phyloP scores from a whole-genome alignment of 2,888 invertebrate species.

The Apotomis betuletana region DNA sequence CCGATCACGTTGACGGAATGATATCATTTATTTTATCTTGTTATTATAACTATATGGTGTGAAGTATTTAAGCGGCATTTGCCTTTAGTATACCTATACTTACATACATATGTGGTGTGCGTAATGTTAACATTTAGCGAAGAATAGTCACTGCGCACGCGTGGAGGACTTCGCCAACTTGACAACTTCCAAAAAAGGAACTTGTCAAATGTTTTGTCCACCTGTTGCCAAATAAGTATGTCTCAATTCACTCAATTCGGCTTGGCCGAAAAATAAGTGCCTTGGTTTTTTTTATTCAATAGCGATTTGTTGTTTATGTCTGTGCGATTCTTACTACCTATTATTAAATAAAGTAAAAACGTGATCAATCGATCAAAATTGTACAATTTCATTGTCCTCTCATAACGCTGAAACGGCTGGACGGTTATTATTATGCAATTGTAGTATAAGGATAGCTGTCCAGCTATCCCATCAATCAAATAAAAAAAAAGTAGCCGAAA shows the following conservation, averaged over 20 bases:
- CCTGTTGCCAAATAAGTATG: conserved; percentile 4
- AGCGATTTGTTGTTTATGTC: too few relatives aligned
- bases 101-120: neutral
- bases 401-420: too few relatives aligned
- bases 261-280: neutral
- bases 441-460: too few relatives aligned
- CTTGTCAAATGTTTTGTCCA: conserved; percentile 16
- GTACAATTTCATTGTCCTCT: too few relatives aligned
- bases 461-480: too few relatives aligned
- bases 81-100: neutral
- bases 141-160: neutral
- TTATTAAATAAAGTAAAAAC: too few relatives aligned
- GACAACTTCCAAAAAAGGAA: conserved; percentile 8
- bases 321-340: too few relatives aligned
- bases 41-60: conserved; percentile 18
- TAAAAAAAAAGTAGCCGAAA: too few relatives aligned
- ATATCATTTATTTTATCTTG: conserved; percentile 32
- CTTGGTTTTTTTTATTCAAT: neutral
- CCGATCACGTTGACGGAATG: conserved; percentile 2
- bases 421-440: too few relatives aligned
- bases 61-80: conserved; percentile 10
- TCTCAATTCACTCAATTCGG: conserved; percentile 13
- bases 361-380: too few relatives aligned
- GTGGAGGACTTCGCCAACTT: conserved; percentile 15
- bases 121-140: conserved; percentile 10